phyloP scores from a whole-genome alignment of 2,113 vertebrate species.

The Danionella cerebrum region DNA sequence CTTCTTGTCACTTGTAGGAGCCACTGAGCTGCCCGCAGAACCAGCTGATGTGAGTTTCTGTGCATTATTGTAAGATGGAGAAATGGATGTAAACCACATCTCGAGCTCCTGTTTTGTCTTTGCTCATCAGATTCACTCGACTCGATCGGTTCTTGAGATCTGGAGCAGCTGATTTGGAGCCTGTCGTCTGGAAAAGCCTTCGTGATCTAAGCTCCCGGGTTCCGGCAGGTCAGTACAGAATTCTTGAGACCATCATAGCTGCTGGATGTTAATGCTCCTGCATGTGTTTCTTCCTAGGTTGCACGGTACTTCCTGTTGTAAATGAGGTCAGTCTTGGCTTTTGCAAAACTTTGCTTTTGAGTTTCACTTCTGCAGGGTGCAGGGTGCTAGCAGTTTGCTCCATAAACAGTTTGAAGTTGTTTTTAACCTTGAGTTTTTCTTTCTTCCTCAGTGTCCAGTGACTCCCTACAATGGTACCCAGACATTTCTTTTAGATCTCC shows the following conservation, averaged over 20 bases:
- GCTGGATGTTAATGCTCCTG: not conserved
- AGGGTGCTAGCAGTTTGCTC: too few species aligned
- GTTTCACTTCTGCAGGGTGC: too few species aligned
- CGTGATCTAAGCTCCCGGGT: not conserved
- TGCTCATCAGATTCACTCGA: not conserved
- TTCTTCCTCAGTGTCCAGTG: conserved; percentile 1
- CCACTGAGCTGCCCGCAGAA: not conserved
- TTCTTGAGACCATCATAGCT: not conserved
- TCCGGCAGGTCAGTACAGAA: not conserved
- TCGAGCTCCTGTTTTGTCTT: not conserved
- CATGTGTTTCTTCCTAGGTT: not conserved
- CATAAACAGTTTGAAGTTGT: too few species aligned
- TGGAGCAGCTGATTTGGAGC: not conserved
- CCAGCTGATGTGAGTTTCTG: not conserved
- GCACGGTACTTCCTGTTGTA: not conserved
- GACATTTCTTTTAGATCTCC: not conserved
- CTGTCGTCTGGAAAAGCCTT: conserved; percentile 10
- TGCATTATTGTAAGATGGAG: too few species aligned
- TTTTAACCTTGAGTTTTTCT: not conserved
- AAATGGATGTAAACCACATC: too few species aligned
- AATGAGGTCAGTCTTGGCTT: not conserved
- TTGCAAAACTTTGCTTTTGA: not conserved
- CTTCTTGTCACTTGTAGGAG: not conserved
- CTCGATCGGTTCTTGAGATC: conserved; percentile 1
- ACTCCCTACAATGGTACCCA: conserved; percentile 13